Evolutionary conservation across 2,888 invertebrate species (phyloP).

Genomic region (Pollenia labialis): DNA sequence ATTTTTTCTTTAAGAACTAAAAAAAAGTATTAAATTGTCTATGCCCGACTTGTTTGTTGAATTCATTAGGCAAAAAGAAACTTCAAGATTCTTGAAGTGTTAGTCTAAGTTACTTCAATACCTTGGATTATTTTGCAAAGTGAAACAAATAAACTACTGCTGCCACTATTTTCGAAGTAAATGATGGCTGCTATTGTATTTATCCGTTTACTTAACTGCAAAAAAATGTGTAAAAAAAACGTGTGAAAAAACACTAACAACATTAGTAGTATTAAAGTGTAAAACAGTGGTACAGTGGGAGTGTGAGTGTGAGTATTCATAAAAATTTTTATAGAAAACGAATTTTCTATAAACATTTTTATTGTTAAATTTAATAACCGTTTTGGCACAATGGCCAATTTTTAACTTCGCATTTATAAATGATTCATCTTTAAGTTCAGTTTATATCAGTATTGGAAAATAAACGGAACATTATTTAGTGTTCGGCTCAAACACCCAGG

Average conservation of each 20-base stretch:
- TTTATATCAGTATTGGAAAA: too few species aligned
- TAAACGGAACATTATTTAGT: too few species aligned
- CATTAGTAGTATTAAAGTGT: not conserved
- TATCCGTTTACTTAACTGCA: too few species aligned
- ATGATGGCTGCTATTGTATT: not conserved
- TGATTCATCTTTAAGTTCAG: too few species aligned
- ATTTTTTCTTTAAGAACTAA: too few species aligned
- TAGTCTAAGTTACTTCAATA: conserved; percentile 12
- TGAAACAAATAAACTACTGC: not conserved
- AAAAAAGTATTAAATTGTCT: too few species aligned
- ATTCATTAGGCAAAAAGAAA: conserved; percentile 48
- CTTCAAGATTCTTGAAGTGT: conserved; percentile 58
- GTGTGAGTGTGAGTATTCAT: not conserved
- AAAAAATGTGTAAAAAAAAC: not conserved
- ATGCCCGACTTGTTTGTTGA: not conserved
- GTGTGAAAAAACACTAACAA: not conserved
- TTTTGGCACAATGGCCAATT: too few species aligned
- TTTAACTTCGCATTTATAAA: too few species aligned
- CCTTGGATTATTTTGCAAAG: not conserved
- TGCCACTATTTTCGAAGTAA: not conserved
- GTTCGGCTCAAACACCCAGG: too few species aligned
- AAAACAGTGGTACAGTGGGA: not conserved
- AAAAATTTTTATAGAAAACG: not conserved
- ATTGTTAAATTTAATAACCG: not conserved
- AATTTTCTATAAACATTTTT: too few species aligned